These are phyloP conservation scores for Blastobasis adustella DNA, from an alignment of 2,888 invertebrate species.

Conservation along the genomic window DNA sequence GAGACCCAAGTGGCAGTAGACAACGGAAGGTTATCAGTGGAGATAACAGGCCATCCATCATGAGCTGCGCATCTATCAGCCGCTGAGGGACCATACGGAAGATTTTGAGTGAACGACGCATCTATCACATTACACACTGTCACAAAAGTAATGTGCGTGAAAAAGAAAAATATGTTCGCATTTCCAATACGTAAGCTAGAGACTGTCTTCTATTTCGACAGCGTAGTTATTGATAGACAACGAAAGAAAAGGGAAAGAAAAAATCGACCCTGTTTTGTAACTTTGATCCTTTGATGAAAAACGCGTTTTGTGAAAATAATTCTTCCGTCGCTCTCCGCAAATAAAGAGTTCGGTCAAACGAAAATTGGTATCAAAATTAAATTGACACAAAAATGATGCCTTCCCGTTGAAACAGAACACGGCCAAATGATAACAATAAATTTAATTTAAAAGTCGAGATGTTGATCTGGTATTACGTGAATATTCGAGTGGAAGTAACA, in stretches of 20 bases:
- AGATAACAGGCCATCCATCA: conserved; percentile 70
- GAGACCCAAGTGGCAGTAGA: conserved; percentile 22
- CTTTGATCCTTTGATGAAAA: too few species aligned
- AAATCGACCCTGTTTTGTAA: too few species aligned
- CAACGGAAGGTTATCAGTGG: conserved; percentile 60
- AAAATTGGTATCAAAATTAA: background rate
- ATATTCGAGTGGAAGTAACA: background rate
- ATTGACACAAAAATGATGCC: background rate
- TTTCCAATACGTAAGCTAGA: too few species aligned
- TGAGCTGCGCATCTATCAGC: conserved; percentile 34
- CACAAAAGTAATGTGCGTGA: background rate
- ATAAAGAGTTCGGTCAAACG: background rate
- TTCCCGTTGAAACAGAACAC: too few species aligned
- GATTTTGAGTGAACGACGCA: conserved; percentile 36
- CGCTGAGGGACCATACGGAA: conserved; percentile 33
- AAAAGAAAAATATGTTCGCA: too few species aligned
- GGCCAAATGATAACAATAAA: background rate
- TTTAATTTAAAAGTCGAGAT: background rate
- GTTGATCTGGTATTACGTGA: background rate
- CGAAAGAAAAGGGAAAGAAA: too few species aligned
- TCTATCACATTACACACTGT: conserved; percentile 19
- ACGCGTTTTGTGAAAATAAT: too few species aligned
- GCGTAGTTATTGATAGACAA: too few species aligned
- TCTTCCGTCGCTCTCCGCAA: background rate
- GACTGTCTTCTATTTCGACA: too few species aligned